These are phyloP conservation scores for Salvelinus namaycush DNA, from an alignment of 2,113 vertebrate species.

Conservation along the genomic window DNA sequence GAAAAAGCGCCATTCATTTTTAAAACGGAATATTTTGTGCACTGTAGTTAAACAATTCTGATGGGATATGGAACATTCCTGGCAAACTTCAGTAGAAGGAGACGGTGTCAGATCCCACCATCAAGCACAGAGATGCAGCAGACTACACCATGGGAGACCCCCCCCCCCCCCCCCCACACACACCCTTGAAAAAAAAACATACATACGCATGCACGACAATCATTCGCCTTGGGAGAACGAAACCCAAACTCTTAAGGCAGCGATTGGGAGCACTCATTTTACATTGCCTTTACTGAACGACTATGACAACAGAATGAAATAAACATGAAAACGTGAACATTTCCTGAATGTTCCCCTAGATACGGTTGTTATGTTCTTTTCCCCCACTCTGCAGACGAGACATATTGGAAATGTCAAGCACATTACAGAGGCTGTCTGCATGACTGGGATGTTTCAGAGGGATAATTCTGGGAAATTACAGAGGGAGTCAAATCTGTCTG, in stretches of 20 bases:
- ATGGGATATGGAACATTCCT: slow-evolving; percentile 43
- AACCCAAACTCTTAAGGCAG: slow-evolving; percentile 23
- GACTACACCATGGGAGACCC: slow-evolving; percentile 35
- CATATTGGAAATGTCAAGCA: slow-evolving; percentile 2
- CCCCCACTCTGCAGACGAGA: background rate
- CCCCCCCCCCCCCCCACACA: background rate
- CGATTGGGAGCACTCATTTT: background rate
- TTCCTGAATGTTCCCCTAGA: background rate
- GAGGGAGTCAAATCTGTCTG: background rate
- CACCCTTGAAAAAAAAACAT: slow-evolving; percentile 4
- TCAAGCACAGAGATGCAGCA: slow-evolving; percentile 50
- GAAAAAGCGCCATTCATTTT: slow-evolving; percentile 33
- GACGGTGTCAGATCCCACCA: slow-evolving; percentile 52
- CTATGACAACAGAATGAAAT: background rate
- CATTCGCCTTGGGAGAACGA: background rate
- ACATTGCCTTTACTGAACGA: background rate
- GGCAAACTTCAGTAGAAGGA: background rate
- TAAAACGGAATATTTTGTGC: slow-evolving; percentile 28
- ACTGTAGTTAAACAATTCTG: slow-evolving; percentile 24
- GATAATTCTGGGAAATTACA: background rate
- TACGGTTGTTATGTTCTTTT: slow-evolving; percentile 15
- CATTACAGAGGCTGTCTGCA: slow-evolving; percentile 1
- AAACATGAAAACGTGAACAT: background rate
- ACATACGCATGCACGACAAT: background rate
- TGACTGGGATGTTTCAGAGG: background rate